These are phyloP conservation scores for Drosophila prolongata DNA, from an alignment of 2,888 invertebrate genomes.

Conservation along the genomic window DNA sequence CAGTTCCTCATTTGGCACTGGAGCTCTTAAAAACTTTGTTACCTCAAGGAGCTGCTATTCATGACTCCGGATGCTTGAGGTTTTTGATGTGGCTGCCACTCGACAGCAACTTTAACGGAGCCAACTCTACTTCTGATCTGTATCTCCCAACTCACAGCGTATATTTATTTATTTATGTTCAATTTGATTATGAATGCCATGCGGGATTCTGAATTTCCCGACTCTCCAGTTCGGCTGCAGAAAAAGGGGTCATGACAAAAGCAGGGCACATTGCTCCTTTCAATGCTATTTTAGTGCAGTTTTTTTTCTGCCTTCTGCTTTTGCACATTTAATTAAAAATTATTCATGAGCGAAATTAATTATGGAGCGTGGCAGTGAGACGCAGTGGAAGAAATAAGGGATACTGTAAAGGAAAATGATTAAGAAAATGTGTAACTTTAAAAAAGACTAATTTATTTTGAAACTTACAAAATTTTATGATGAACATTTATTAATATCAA, in stretches of 20 bases:
- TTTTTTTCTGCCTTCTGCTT: constrained; percentile 26
- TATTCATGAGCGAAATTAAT: constrained; percentile 79
- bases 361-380: constrained; percentile 55
- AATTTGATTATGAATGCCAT: constrained; percentile 43
- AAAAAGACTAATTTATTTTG: not conserved
- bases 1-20: constrained; percentile 7
- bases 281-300: constrained; percentile 40
- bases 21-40: constrained; percentile 18
- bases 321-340: constrained; percentile 73
- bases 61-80: constrained; percentile 5
- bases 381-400: constrained; percentile 25
- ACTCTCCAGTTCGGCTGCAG: not conserved
- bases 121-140: constrained; percentile 1
- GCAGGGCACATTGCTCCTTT: constrained; percentile 30
- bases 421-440: too few species aligned
- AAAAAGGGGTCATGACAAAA: constrained; percentile 11
- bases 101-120: not conserved
- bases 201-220: constrained; percentile 2
- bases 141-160: not conserved
- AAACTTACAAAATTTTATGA: not conserved
- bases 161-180: constrained; percentile 39
- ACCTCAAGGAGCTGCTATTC: constrained; percentile 25
- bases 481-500: too few species aligned
- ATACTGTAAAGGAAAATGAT: too few species aligned
- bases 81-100: constrained; percentile 12